Evolutionary conservation across 2,797 vertebrate genomes (phyloP).

Genomic region (Melanotaenia trifasciata): DNA sequence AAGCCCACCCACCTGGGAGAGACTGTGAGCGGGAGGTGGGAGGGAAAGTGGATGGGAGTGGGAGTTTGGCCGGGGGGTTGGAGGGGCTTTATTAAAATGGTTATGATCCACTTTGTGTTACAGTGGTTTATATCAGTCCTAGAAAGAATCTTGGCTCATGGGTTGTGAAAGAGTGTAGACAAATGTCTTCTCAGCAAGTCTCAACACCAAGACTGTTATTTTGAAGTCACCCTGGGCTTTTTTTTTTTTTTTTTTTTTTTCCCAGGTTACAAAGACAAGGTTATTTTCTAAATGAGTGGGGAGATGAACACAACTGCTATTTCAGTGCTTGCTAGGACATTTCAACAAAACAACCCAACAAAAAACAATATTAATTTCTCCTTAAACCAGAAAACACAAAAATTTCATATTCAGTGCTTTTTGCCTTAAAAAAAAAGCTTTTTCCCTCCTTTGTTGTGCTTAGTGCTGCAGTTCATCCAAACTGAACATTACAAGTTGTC

Average conservation of each 20-base stretch:
- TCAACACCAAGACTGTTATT: not conserved
- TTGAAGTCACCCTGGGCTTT: not conserved
- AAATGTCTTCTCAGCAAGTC: not conserved
- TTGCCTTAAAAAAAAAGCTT: no score
- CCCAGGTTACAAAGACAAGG: not conserved
- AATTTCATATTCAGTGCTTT: no score
- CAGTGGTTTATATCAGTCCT: constrained; percentile 71
- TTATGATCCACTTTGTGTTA: constrained; percentile 74
- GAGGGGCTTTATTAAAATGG: constrained; percentile 56
- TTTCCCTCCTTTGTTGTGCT: no score
- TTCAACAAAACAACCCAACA: no score
- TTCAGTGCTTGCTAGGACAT: not conserved
- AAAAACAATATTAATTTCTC: no score
- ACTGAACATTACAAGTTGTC: no score
- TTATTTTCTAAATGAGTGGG: not conserved
- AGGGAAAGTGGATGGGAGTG: constrained; percentile 47
- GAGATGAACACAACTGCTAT: not conserved
- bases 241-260: not conserved
- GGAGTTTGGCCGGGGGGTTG: constrained; percentile 39
- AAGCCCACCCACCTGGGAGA: constrained; percentile 59
- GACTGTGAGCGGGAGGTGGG: constrained; percentile 50
- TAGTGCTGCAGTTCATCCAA: no score
- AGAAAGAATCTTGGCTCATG: constrained; percentile 80
- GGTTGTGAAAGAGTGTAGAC: constrained; percentile 71
- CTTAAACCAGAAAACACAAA: no score